Percentiles rank a stretch among this genome's conserved stretches.
Evolutionary conservation across 2,113 vertebrate species (phyloP).

Genomic region (Percopsis transmontana): DNA sequence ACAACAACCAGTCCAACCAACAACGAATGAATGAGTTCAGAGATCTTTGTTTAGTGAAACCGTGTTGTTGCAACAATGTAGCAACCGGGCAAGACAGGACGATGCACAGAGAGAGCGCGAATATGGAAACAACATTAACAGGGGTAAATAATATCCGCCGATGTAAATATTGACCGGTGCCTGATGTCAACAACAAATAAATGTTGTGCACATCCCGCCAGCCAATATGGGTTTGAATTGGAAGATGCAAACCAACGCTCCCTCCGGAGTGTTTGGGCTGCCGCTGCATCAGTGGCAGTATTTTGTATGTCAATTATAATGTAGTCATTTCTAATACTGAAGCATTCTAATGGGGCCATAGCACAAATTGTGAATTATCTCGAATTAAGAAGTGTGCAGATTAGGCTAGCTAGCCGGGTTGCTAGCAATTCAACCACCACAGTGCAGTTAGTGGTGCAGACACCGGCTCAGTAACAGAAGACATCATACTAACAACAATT

Average conservation of each 20-base stretch:
- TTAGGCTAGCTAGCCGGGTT: neutral
- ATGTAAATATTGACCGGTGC: too few species aligned
- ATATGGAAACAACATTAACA: neutral
- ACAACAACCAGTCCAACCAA: neutral
- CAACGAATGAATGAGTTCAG: neutral
- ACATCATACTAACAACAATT: neutral
- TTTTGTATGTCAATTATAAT: too few species aligned
- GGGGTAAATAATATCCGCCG: too few species aligned
- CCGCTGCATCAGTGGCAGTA: too few species aligned
- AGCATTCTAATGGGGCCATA: too few species aligned
- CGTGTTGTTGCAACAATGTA: neutral
- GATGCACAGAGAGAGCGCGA: neutral
- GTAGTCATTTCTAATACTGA: too few species aligned
- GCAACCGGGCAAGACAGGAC: neutral
- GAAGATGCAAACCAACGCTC: too few species aligned
- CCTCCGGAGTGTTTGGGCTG: too few species aligned
- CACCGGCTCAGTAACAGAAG: neutral
- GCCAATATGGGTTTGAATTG: too few species aligned
- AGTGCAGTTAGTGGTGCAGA: neutral
- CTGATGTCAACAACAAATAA: too few species aligned
- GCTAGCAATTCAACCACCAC: neutral
- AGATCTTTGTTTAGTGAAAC: neutral
- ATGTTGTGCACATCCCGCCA: too few species aligned
- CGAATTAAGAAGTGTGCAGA: neutral
- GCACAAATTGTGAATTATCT: neutral